These are phyloP conservation scores for Sparidentex hasta DNA, from an alignment of 2,797 vertebrate species.

Conservation along the genomic window DNA sequence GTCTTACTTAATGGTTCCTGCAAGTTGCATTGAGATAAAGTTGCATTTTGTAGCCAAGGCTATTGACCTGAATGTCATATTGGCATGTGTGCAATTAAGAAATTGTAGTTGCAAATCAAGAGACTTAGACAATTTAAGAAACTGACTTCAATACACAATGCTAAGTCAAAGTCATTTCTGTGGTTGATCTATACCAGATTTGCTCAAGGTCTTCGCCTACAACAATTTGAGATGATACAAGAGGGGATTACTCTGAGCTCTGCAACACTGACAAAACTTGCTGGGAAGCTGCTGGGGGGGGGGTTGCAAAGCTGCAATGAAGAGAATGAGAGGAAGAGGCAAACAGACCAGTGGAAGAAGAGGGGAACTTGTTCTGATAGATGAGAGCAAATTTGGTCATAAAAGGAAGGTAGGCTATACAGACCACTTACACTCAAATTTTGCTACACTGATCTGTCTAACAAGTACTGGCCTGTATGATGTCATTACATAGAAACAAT, in stretches of 20 bases:
- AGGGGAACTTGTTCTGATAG: neutral
- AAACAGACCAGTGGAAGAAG: neutral
- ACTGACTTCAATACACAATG: conserved; percentile 4
- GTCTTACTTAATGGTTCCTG: no score
- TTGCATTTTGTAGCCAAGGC: no score
- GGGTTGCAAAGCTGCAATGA: neutral
- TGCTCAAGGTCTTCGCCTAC: neutral
- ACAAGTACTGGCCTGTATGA: no score
- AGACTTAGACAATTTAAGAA: conserved; percentile 24
- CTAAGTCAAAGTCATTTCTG: neutral
- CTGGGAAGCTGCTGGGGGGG: neutral
- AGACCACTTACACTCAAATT: no score
- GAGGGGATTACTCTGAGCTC: conserved; percentile 5
- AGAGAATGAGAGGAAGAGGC: neutral
- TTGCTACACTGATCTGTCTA: no score
- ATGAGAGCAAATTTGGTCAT: conserved; percentile 9
- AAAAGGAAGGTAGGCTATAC: neutral
- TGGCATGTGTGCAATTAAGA: neutral
- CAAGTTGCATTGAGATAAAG: neutral
- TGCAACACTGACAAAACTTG: conserved; percentile 3
- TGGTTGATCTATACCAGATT: neutral
- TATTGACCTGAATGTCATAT: neutral
- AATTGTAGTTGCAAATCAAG: conserved; percentile 3
- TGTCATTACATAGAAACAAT: no score
- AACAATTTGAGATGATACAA: conserved; percentile 11